Evolutionary conservation across 1,140 invertebrate genomes (phyloP).

Genomic region (Lucilia cuprina): DNA sequence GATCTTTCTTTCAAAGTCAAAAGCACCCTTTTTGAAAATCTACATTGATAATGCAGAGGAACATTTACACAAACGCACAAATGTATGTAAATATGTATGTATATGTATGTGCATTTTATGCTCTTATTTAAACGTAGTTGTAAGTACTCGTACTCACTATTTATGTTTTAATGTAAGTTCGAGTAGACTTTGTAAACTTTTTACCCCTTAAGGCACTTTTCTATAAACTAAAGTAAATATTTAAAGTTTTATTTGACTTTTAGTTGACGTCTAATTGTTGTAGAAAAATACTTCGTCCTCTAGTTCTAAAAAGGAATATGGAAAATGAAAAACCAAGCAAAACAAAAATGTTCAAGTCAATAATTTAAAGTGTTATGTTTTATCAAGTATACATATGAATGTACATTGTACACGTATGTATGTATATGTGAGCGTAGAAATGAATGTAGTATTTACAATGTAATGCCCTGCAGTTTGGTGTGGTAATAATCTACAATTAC

Average conservation of each 20-base stretch:
- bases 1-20: too few species aligned
- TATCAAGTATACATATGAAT: too few species aligned
- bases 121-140: not conserved
- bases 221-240: conserved; percentile 6
- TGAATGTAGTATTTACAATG: too few species aligned
- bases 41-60: not conserved
- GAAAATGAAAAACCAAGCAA: not conserved
- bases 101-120: not conserved
- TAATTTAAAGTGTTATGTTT: conserved; percentile 12
- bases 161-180: not conserved
- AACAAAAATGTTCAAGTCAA: not conserved
- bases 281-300: not conserved
- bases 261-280: conserved; percentile 10
- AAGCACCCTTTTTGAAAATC: too few species aligned
- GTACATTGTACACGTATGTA: too few species aligned
- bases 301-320: not conserved
- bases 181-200: not conserved
- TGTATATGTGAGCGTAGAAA: too few species aligned
- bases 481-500: too few species aligned
- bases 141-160: not conserved
- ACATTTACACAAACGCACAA: not conserved
- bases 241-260: conserved; percentile 15
- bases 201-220: not conserved
- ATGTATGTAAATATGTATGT: not conserved
- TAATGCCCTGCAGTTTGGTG: too few species aligned